phyloP scores from a whole-genome alignment of 2,797 vertebrate species.

The Sebastes dallii region DNA sequence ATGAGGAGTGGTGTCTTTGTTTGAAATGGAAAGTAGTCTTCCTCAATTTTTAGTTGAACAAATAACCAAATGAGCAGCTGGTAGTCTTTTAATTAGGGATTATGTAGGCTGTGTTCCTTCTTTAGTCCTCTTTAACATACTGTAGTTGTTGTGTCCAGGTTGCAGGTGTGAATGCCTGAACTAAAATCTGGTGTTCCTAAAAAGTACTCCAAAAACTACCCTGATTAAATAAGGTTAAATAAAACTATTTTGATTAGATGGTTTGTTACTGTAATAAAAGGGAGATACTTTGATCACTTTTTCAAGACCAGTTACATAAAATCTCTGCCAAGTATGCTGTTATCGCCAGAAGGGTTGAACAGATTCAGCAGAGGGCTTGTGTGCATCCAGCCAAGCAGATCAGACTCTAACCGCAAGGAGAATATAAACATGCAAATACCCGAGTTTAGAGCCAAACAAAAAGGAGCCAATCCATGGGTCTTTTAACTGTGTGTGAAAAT shows the following conservation, averaged over 20 bases:
- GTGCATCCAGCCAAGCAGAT: conserved; percentile 8
- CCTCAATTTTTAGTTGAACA: neutral
- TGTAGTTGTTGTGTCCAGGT: neutral
- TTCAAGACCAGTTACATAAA: neutral
- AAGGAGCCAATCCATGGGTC: neutral
- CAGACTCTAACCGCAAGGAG: conserved; percentile 1
- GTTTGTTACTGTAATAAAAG: neutral
- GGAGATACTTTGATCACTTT: neutral
- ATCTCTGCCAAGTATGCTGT: neutral
- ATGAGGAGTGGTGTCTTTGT: neutral
- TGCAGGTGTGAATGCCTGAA: neutral
- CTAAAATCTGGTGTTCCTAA: neutral
- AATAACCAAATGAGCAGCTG: neutral
- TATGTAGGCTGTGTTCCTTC: too few species aligned
- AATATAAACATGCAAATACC: neutral
- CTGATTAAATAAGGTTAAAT: neutral
- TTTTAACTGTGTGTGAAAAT: neutral
- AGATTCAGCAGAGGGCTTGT: neutral
- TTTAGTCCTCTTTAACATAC: neutral
- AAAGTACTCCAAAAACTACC: neutral
- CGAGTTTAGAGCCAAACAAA: conserved; percentile 8
- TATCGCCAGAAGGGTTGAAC: neutral
- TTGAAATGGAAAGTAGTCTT: neutral
- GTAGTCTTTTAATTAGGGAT: neutral
- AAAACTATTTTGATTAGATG: neutral